phyloP scores from a whole-genome alignment of 1,140 invertebrate species.

The Drosophila triauraria region DNA sequence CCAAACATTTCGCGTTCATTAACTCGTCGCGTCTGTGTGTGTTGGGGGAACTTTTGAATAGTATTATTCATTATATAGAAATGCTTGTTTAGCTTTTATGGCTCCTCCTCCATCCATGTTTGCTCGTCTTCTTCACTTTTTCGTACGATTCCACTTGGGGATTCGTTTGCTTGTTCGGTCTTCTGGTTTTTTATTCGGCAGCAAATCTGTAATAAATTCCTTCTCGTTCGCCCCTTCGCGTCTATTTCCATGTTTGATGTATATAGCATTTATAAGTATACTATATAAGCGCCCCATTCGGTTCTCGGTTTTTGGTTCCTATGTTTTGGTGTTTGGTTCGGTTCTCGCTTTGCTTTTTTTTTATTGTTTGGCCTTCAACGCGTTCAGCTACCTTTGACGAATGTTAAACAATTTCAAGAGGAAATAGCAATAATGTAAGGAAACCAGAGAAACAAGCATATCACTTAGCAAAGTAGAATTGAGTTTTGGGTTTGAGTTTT shows the following conservation, averaged over 20 bases:
- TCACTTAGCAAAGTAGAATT: constrained; percentile 74
- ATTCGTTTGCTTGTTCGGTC: constrained; percentile 22
- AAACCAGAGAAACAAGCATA: constrained; percentile 74
- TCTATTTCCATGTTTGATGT: constrained; percentile 51
- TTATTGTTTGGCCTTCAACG: constrained; percentile 78
- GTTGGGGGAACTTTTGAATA: constrained; percentile 38
- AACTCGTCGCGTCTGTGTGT: constrained; percentile 38
- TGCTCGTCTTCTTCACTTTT: constrained; percentile 62
- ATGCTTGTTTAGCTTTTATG: constrained; percentile 44
- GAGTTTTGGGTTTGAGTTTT: constrained; percentile 3
- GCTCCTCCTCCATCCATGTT: constrained; percentile 50
- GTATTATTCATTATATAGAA: constrained; percentile 59
- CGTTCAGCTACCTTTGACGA: constrained; percentile 81
- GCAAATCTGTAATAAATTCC: constrained; percentile 77
- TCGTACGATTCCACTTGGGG: constrained; percentile 59
- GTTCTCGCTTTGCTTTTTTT: constrained; percentile 28
- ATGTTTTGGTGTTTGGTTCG: constrained; percentile 43
- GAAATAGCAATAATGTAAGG: constrained; percentile 76
- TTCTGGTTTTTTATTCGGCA: constrained; percentile 46
- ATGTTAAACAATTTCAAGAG: constrained; percentile 81
- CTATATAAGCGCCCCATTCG: constrained; percentile 45
- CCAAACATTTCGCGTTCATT: constrained; percentile 72
- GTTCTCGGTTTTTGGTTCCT: constrained; percentile 58
- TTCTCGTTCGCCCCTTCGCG: constrained; percentile 38
- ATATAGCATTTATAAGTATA: constrained; percentile 38